phyloP scores from a whole-genome alignment of 2,113 vertebrate species.

The Microtus oregoni region DNA sequence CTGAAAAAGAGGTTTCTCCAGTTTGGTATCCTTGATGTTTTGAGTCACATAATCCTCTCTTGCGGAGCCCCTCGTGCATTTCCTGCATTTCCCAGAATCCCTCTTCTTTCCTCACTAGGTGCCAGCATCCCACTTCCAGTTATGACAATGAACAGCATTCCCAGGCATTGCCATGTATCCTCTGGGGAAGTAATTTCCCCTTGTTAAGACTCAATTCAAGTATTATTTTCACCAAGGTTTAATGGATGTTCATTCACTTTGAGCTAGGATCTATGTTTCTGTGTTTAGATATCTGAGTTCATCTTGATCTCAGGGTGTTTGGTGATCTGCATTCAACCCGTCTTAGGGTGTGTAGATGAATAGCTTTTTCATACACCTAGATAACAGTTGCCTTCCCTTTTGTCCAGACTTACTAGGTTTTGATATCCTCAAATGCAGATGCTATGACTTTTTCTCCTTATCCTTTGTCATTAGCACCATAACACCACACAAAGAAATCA shows the following conservation, averaged over 20 bases:
- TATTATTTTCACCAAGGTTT: not conserved
- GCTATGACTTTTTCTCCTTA: not conserved
- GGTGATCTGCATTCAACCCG: not conserved
- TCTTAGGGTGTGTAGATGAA: not conserved
- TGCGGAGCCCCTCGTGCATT: not conserved
- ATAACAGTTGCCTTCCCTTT: conserved; percentile 9
- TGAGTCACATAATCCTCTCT: not conserved
- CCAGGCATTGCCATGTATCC: not conserved
- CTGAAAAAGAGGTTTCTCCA: not conserved
- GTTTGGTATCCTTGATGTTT: not conserved
- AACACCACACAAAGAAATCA: not conserved
- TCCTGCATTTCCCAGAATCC: not conserved
- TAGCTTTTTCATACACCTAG: not conserved
- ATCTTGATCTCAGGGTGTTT: not conserved
- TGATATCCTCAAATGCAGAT: not conserved
- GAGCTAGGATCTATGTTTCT: not conserved
- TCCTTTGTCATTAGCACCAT: not conserved
- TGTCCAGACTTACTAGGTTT: not conserved
- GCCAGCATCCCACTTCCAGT: not conserved
- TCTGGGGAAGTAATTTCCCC: not conserved
- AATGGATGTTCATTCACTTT: not conserved
- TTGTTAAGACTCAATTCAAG: conserved; percentile 19
- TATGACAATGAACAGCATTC: not conserved
- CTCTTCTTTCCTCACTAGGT: not conserved
- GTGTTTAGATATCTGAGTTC: not conserved